Percentiles rank a stretch among this genome's conserved stretches.
phyloP scores from a whole-genome alignment of 2,888 invertebrate genomes.

The Pycnomerus fuliginosus region DNA sequence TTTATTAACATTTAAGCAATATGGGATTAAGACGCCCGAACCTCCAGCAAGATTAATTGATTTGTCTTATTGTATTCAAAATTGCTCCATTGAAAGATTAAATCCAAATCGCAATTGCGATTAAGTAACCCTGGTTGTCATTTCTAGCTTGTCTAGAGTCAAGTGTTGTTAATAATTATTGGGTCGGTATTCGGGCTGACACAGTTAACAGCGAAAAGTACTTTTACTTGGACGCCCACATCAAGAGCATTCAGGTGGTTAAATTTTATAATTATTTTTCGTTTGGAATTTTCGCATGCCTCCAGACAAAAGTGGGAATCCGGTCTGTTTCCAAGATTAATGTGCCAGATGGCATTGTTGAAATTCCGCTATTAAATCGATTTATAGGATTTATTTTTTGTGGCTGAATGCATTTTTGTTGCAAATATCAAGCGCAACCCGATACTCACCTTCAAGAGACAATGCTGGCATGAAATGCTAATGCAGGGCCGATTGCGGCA shows the following conservation, averaged over 20 bases:
- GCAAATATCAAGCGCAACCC: neutral
- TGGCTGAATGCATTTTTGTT: neutral
- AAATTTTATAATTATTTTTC: neutral
- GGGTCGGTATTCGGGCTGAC: conserved; percentile 16
- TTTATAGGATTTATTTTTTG: neutral
- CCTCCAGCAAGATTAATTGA: conserved; percentile 16
- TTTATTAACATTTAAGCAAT: conserved; percentile 15
- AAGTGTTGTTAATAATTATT: conserved; percentile 7
- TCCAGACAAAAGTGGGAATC: too few relatives aligned
- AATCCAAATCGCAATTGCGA: conserved; percentile 9
- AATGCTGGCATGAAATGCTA: conserved; percentile 14
- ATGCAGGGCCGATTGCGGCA: conserved; percentile 12
- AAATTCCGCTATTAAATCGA: too few relatives aligned
- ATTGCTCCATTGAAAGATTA: conserved; percentile 15
- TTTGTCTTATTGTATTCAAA: conserved; percentile 25
- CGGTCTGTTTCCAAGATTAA: too few relatives aligned
- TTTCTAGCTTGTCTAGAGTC: neutral
- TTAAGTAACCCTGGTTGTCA: conserved; percentile 13
- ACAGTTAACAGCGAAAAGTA: conserved; percentile 10
- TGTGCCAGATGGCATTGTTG: too few relatives aligned
- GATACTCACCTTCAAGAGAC: conserved; percentile 6
- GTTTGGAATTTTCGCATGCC: neutral
- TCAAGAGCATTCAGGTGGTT: neutral
- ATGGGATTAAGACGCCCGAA: conserved; percentile 7
- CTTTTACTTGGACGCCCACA: conserved; percentile 13